Base-by-base conservation (phyloP, 2,888 invertebrate species). In the Scaptodrosophila latifasciaeformis region DNA sequence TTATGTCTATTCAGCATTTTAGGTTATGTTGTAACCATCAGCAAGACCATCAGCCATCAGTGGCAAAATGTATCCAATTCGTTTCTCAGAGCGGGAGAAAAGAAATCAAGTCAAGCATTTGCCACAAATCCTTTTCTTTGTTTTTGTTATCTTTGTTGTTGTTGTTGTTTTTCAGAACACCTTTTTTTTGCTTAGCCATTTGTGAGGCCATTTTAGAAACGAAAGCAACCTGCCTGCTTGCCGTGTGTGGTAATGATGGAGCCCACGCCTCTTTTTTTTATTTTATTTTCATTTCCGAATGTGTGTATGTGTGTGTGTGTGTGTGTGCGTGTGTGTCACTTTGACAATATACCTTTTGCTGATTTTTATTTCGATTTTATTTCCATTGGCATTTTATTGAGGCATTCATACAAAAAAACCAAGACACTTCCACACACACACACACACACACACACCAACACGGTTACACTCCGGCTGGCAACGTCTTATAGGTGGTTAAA, bases 361-460 rank as follows among this genome's bases (percentile, higher is more conserved):
- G 78, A 74, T 74, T 80, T 80, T 74, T 80, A 72, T 79, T 72
- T 69, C 74, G 62, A 60, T 78, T 75, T 71, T 57, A 72, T 80
- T 80, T 69, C 54, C 69, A 79, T 65, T 70, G 70, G 62, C 66
- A 69, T 79, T 79, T 72, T 79, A 72, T 72, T 79, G 71, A 71
- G 49, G 24, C 24, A 24, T 24, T 24, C 7, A 24, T 7, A 3
- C 58, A 61, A 58, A 62, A 3, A 24, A 7, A 3, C 47, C 75
- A 62, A 67, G 60, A 59, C 40, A 34, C 40, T 39, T 29, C 44
- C 18, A 18, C n/a, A 9, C 24, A 15, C 13, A 39, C n/a, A 37
- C 37, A 37, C 27, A 34, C 7, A 17, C 21, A 43, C 35, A 43
- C 30, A 43, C 24, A 27, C 2, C 24, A 15, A 27, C 17, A 18